These are phyloP conservation scores for Antheraea yamamai DNA, from an alignment of 2,888 invertebrate species.

Conservation along the genomic window DNA sequence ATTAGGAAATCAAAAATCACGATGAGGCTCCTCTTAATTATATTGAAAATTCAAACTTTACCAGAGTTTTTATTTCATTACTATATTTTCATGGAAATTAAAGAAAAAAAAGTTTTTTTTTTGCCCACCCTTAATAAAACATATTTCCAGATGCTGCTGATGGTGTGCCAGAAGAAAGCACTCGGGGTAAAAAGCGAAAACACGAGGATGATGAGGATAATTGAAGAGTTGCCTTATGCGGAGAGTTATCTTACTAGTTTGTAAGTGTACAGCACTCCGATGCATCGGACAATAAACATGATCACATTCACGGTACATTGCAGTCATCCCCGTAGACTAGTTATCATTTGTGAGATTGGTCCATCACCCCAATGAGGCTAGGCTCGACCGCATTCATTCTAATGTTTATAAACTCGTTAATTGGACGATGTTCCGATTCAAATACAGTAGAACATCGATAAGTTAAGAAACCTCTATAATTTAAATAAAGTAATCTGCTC, in stretches of 20 bases:
- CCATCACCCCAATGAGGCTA: slow-evolving; percentile 46
- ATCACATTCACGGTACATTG: slow-evolving; percentile 53
- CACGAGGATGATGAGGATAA: slow-evolving; percentile 81
- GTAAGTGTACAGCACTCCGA: slow-evolving; percentile 80
- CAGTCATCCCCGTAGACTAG: slow-evolving; percentile 51
- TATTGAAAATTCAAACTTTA: too few species aligned
- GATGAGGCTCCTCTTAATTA: too few species aligned
- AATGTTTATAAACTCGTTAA: slow-evolving; percentile 35
- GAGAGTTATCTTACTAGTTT: slow-evolving; percentile 77
- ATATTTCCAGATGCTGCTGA: slow-evolving; percentile 50
- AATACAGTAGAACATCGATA: slow-evolving; percentile 18
- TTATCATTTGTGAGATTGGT: slow-evolving; percentile 62
- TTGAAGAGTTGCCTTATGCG: slow-evolving; percentile 77
- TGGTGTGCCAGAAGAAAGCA: slow-evolving; percentile 75
- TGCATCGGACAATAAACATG: slow-evolving; percentile 77
- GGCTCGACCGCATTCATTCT: slow-evolving; percentile 44
- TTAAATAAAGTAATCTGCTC: too few species aligned
- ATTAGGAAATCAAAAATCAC: too few species aligned
- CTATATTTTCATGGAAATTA: too few species aligned
- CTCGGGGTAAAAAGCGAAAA: slow-evolving; percentile 84
- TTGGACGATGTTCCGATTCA: slow-evolving; percentile 33
- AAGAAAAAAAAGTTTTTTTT: too few species aligned
- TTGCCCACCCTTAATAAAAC: background rate
- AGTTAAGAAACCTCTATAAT: too few species aligned
- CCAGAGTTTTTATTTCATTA: too few species aligned